Conservation (phyloP, 2,888 invertebrate genomes). For the Dynastes tityus region DNA sequence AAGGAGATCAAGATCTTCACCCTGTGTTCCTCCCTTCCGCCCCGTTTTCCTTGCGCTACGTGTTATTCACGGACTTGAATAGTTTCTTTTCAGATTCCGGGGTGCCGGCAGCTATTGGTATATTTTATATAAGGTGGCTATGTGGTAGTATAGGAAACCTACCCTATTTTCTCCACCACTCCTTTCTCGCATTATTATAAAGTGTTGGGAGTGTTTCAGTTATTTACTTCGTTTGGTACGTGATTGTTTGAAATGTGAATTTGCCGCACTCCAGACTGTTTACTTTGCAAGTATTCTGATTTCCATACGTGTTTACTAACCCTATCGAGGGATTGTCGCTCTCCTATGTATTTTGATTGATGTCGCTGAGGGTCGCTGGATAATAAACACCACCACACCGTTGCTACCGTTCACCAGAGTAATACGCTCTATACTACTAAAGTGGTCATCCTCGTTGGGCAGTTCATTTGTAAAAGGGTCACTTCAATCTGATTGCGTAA, state of each 20-base stretch:
- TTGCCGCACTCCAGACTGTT: constrained; percentile 53
- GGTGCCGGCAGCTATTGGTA: constrained; percentile 5
- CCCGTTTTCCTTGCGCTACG: not conserved
- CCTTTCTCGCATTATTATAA: constrained; percentile 46
- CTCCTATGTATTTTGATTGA: constrained; percentile 52
- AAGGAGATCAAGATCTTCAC: constrained; percentile 21
- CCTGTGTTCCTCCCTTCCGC: not conserved
- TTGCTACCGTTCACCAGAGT: not conserved
- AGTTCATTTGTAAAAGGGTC: constrained; percentile 16
- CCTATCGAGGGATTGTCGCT: constrained; percentile 50
- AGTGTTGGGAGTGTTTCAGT: constrained; percentile 50
- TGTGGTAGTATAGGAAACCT: not conserved
- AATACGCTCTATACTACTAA: not conserved
- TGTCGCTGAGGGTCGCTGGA: constrained; percentile 47
- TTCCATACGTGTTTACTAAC: constrained; percentile 54
- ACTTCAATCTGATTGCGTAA: constrained; percentile 25
- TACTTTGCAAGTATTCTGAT: constrained; percentile 54
- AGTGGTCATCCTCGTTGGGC: constrained; percentile 30
- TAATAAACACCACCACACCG: constrained; percentile 50
- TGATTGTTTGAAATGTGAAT: constrained; percentile 56
- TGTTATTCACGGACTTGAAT: constrained; percentile 15
- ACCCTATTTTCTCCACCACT: not conserved
- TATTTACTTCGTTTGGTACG: constrained; percentile 53
- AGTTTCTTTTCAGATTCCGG: constrained; percentile 36
- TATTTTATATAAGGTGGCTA: constrained; percentile 14